These are phyloP conservation scores for Centroberyx gerrardi DNA, from an alignment of 2,797 vertebrate species.

Conservation along the genomic window DNA sequence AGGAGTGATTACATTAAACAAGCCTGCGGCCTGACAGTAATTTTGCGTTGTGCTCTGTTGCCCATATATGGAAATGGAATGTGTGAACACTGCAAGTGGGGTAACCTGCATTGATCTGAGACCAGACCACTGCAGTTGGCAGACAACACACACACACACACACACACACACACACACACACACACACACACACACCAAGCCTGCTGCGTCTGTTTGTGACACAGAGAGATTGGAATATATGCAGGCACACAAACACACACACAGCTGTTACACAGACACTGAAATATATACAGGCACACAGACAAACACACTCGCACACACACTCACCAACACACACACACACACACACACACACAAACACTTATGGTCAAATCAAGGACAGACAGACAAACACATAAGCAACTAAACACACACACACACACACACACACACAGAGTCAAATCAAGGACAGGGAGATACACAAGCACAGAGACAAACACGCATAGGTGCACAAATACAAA, in stretches of 20 bases:
- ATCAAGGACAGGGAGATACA: slow-evolving; percentile 12
- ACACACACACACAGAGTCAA: not conserved
- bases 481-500: not conserved
- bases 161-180: slow-evolving; percentile 19
- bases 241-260: not conserved
- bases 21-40: slow-evolving; percentile 54
- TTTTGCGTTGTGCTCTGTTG: slow-evolving; percentile 56
- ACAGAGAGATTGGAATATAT: not conserved
- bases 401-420: slow-evolving; percentile 16
- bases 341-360: not conserved
- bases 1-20: slow-evolving; percentile 56
- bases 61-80: slow-evolving; percentile 77
- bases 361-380: slow-evolving; percentile 48
- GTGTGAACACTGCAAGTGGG: slow-evolving; percentile 60
- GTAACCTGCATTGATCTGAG: slow-evolving; percentile 72
- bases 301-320: not conserved
- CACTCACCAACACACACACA: not conserved
- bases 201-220: not conserved
- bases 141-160: slow-evolving; percentile 31
- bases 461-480: not conserved
- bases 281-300: not conserved
- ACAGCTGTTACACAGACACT: slow-evolving; percentile 6
- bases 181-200: not conserved
- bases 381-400: slow-evolving; percentile 10
- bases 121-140: slow-evolving; percentile 35